A percentile compares a stretch with the other conserved stretches of the same genome.
Conservation (phyloP, 2,113 vertebrate genomes). For the Erythrolamprus reginae region DNA sequence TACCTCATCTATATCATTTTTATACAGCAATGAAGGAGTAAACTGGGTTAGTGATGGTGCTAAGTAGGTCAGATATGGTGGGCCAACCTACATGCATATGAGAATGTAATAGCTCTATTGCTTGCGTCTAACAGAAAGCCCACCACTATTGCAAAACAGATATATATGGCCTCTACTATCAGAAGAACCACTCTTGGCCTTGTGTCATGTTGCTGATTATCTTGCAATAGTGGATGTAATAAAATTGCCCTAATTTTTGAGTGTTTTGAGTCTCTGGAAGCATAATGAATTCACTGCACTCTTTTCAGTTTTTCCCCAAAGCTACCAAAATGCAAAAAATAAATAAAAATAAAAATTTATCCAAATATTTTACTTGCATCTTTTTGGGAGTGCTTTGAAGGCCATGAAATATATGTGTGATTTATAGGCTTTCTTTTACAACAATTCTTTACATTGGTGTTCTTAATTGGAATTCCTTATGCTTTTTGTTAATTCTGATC, state of each 20-base stretch:
- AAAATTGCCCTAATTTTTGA: background rate
- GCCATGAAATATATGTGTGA: background rate
- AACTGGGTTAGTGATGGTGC: rapidly evolving
- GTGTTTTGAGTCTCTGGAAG: background rate
- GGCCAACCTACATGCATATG: too few relatives aligned
- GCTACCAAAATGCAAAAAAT: background rate
- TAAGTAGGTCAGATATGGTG: background rate
- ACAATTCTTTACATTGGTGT: rapidly evolving
- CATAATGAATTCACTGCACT: background rate
- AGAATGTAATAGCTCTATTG: background rate
- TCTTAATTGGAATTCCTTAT: background rate
- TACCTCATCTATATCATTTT: background rate
- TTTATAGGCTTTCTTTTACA: background rate
- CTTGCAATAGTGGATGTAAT: background rate
- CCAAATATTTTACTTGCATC: background rate
- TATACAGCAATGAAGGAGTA: background rate
- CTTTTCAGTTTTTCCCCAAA: background rate
- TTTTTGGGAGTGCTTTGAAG: background rate
- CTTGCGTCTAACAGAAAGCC: background rate
- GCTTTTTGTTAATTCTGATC: background rate
- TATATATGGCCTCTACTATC: background rate
- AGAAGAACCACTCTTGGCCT: background rate
- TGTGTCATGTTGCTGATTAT: background rate
- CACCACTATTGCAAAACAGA: background rate
- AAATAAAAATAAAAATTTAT: background rate